These are phyloP conservation scores for Porphyrio hochstetteri DNA, from an alignment of 2,113 vertebrate species.

Conservation along the genomic window DNA sequence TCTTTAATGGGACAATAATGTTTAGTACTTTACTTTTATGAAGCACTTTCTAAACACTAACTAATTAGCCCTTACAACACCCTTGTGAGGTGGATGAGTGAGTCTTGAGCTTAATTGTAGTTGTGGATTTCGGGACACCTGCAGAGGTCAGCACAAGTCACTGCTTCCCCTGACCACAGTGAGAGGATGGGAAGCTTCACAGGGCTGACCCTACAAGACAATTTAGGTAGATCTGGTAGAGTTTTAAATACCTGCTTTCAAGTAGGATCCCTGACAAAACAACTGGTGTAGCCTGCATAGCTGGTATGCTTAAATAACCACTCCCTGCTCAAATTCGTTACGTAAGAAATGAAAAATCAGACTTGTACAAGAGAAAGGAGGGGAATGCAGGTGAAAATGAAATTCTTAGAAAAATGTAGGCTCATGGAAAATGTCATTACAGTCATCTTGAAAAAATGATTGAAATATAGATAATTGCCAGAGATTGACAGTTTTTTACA, in stretches of 20 bases:
- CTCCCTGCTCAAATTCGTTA: background rate
- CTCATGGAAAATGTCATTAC: background rate
- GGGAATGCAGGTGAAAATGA: background rate
- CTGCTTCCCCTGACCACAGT: background rate
- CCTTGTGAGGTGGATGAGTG: background rate
- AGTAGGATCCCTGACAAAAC: background rate
- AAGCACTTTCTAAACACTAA: slow-evolving; percentile 14
- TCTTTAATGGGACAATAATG: slow-evolving; percentile 31
- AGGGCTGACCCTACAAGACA: background rate
- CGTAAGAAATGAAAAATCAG: background rate
- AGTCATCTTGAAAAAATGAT: background rate
- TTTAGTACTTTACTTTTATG: slow-evolving; percentile 29
- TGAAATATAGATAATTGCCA: background rate
- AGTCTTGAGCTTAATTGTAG: background rate
- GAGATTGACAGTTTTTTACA: background rate
- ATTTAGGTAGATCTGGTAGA: background rate
- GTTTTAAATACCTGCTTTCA: background rate
- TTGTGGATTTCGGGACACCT: background rate
- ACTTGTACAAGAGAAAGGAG: background rate
- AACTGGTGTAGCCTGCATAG: background rate
- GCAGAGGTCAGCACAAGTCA: background rate
- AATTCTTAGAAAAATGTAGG: background rate
- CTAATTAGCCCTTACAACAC: background rate
- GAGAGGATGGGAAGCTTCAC: background rate
- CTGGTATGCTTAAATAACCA: background rate